A percentile compares a stretch with the other conserved stretches of the same genome.
Conservation (phyloP, 2,888 invertebrate species). For the Scaptodrosophila latifasciaeformis region DNA sequence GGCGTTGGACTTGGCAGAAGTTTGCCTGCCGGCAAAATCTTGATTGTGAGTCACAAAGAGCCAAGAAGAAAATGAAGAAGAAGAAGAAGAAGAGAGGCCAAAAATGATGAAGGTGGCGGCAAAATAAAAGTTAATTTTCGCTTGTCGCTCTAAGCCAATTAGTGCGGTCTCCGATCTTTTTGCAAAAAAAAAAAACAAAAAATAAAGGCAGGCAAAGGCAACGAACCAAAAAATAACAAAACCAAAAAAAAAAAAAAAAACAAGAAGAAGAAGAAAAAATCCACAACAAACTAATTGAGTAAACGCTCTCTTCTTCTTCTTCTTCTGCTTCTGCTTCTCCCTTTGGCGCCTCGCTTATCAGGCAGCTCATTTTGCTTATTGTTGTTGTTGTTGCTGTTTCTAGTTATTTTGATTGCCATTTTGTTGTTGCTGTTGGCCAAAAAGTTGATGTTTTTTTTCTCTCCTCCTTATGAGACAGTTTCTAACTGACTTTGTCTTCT, state of each 20-base stretch:
- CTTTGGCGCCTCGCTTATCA: constrained; percentile 9
- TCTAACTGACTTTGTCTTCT: no score
- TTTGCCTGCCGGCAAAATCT: no score
- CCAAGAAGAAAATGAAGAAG: no score
- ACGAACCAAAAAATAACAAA: constrained; percentile 59
- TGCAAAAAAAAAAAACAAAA: constrained; percentile 2
- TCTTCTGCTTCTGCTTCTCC: no score
- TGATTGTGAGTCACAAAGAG: no score
- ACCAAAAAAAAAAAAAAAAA: constrained; percentile 15
- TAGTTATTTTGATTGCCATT: background rate
- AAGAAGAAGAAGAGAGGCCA: constrained; percentile 30
- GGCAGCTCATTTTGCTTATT: constrained; percentile 1
- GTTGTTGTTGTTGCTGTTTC: background rate
- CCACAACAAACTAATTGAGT: constrained; percentile 56
- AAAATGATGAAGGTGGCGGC: constrained; percentile 3
- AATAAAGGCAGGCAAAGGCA: constrained; percentile 13
- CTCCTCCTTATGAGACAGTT: no score
- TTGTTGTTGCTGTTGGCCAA: no score
- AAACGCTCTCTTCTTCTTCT: no score
- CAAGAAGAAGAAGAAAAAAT: no score
- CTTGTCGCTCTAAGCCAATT: constrained; percentile 68
- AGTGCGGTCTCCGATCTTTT: constrained; percentile 39
- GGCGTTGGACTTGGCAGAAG: no score
- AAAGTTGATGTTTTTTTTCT: no score
- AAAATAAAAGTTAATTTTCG: constrained; percentile 66